Evolutionary conservation across 2,113 vertebrate genomes (phyloP).

Genomic region (Hoplias malabaricus): DNA sequence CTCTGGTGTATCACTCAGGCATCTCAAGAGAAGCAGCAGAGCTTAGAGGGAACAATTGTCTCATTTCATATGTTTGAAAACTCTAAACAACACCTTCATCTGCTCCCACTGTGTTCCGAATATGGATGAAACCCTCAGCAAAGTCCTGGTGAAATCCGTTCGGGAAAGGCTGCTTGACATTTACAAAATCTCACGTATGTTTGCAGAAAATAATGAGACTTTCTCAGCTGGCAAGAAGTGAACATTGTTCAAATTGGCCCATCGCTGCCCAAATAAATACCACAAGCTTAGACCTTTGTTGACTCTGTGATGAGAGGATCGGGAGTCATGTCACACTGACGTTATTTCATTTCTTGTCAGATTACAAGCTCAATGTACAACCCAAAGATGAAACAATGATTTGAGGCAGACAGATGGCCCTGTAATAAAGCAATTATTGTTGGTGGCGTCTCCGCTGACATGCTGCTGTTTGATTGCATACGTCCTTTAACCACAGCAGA

Average conservation of each 20-base stretch:
- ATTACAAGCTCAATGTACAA: slow-evolving; percentile 8
- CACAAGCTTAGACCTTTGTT: neutral
- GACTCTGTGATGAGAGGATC: slow-evolving; percentile 21
- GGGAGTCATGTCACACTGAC: slow-evolving; percentile 23
- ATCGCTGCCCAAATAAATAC: neutral
- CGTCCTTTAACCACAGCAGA: neutral
- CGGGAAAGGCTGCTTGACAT: neutral
- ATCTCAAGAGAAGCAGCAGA: neutral
- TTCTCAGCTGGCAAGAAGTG: neutral
- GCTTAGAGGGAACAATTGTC: neutral
- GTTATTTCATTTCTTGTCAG: slow-evolving; percentile 8
- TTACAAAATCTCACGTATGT: slow-evolving; percentile 6
- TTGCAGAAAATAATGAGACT: neutral
- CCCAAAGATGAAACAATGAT: slow-evolving; percentile 14
- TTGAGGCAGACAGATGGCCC: neutral
- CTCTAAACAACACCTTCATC: neutral
- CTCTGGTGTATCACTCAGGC: neutral
- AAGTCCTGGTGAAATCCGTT: too few relatives aligned
- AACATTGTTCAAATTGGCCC: neutral
- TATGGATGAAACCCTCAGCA: too few relatives aligned
- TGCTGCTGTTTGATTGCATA: neutral
- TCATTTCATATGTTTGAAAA: neutral
- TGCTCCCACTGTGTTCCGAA: neutral
- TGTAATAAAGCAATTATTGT: slow-evolving; percentile 4
- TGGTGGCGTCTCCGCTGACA: neutral